Base-by-base conservation (phyloP, 2,797 vertebrate genomes). In the Botia kubotai region DNA sequence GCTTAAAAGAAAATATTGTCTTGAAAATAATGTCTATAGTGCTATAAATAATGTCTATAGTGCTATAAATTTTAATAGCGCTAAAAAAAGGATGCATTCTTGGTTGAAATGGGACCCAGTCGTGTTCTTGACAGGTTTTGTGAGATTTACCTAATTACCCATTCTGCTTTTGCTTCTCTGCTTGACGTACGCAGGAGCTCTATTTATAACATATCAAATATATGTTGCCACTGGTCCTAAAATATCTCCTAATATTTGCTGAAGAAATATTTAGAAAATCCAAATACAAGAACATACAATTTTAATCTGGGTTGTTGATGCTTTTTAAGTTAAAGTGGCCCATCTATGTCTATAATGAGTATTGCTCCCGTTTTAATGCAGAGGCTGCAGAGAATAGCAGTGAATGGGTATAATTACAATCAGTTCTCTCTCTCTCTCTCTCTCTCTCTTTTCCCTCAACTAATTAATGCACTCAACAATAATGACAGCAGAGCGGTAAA, bases 381-480 rank as follows among this genome's bases (percentile, higher is more conserved):
- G 19, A 74, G 13, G 63, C 43, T 78, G 70, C 58, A 69, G 72
- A 53, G 23, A 57, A 68, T n/a, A 48, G 77, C 65, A 39, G 36
- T 50, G 57, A 77, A 85, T 50, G 66, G n/a, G 58, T n/a, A 14
- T 81, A 79, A 83, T 84, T 82, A 79, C 52, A 80, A 77, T 82
- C 63, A 72, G 77, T 43, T 16, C 13, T 48, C 67, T 50, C 67
- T 16, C 66, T 21, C 67, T 50, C 67, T 16, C 66, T 21, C 23
- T 26, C 50, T 55, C 26, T 21, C 39, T 58, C 4, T 69, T 14
- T 71, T 11, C 33, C 58, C 29, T 53, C 5, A 1, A 55, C 71
- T 87, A 87, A 88, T 88, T 83, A 83, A 83, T 39, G 14, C 70
- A 82, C 76, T 80, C 78, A 46, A n/a, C 53, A 23, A n/a, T 87